Conservation (phyloP, 1,140 invertebrate species). For the Drosophila ambigua region DNA sequence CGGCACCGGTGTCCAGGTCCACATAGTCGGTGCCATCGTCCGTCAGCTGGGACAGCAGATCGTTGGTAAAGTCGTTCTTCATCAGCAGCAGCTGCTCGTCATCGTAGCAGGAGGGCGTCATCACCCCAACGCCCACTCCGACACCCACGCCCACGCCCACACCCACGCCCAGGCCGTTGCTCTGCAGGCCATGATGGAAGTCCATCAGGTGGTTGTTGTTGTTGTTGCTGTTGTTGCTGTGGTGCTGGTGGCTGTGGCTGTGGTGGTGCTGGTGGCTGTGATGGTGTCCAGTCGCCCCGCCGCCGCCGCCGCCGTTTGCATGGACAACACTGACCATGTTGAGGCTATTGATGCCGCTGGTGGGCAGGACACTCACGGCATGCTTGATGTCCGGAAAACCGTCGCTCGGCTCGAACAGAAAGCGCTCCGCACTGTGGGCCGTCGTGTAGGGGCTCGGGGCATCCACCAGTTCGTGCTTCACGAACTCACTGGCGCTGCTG, state of each 20-base stretch:
- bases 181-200: slow-evolving; percentile 55
- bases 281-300: too few species aligned
- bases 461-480: slow-evolving; percentile 80
- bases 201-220: slow-evolving; percentile 67
- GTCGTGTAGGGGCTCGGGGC: slow-evolving; percentile 81
- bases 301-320: too few species aligned
- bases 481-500: slow-evolving; percentile 75
- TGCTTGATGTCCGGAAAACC: slow-evolving; percentile 81
- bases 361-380: slow-evolving; percentile 66
- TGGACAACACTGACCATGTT: slow-evolving; percentile 51
- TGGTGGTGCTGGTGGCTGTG: slow-evolving; percentile 31
- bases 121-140: slow-evolving; percentile 47
- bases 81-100: slow-evolving; percentile 73
- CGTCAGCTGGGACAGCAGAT: slow-evolving; percentile 69
- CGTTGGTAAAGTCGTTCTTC: slow-evolving; percentile 66
- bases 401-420: slow-evolving; percentile 74
- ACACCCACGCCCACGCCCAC: slow-evolving; percentile 45
- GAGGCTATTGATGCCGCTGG: slow-evolving; percentile 31
- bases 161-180: slow-evolving; percentile 22
- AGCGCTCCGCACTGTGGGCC: slow-evolving; percentile 75
- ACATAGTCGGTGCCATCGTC: slow-evolving; percentile 74
- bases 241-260: slow-evolving; percentile 50
- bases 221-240: slow-evolving; percentile 45
- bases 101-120: slow-evolving; percentile 60
- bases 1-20: slow-evolving; percentile 74